Evolutionary conservation across 1,140 invertebrate genomes (phyloP), one percentile per base, ranked within the genome.

Genomic region (Temnothorax curvispinosus): DNA sequence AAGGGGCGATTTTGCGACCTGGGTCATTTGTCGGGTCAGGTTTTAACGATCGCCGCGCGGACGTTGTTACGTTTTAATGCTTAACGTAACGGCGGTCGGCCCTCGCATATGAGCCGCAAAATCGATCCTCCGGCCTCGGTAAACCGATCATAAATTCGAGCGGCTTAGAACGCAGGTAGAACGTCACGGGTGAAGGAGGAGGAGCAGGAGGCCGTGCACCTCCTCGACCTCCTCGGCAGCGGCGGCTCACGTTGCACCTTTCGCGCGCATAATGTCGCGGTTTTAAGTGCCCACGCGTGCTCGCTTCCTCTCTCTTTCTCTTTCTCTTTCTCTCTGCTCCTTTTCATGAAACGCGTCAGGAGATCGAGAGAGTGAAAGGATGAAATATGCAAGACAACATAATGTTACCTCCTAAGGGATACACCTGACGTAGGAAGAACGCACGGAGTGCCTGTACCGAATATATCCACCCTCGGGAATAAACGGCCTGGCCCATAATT

Each of bases 101-200:
- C 72, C 50, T 47, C 35, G 69, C 47, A 47, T 69, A 50, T 60
- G 60, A 47, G 9, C 15, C 50, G 21, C 56, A 8, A 44, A 54
- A 87, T 81, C 62, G 88, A 87, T 77, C 41, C 54, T 38, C 11
- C n/a, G 47, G 21, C 27, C 60, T 13, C n/a, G 47, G 81, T 93
- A 91, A 94, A 91, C 89, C 90, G 90, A 93, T 93, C 90, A 88
- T 93, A 94, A 94, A 94, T 93, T 90, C 80, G 85, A 89, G 86
- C 85, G 86, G 85, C 85, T 85, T 84, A 87, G 85, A 82, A 87
- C 81, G 65, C 72, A 32, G 56, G 32, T 54, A 85, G 47, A 35
- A 32, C 27, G 67, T 18, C 9, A 52, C 11, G 35, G n/a, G 21
- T 52, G 52, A 44, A 47, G 9, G 32, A 44, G 1, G 44, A 41